Percentiles rank a stretch among this genome's conserved stretches.
phyloP scores from a whole-genome alignment of 1,140 invertebrate species.

The Drosophila willistoni region DNA sequence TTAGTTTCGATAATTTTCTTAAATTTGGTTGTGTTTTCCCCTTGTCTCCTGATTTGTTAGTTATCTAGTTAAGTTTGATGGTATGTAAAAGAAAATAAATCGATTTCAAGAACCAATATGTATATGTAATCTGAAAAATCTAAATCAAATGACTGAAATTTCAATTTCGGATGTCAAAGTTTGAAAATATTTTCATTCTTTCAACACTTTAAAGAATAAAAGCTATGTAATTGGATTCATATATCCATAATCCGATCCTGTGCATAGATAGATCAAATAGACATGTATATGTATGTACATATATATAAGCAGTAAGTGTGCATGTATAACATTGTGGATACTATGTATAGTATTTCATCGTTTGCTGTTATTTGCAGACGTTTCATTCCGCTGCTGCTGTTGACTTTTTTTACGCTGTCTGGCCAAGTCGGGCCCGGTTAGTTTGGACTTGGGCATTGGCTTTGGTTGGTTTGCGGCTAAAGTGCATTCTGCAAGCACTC shows the following conservation, averaged over 20 bases:
- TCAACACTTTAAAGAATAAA: too few species aligned
- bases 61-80: too few species aligned
- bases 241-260: neutral
- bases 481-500: conserved; percentile 35
- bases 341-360: conserved; percentile 12
- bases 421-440: conserved; percentile 15
- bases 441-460: conserved; percentile 30
- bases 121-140: too few species aligned
- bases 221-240: too few species aligned
- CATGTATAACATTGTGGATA: conserved; percentile 3
- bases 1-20: too few species aligned
- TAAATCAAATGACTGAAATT: too few species aligned
- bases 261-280: conserved; percentile 1
- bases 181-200: too few species aligned
- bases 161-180: too few species aligned
- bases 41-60: too few species aligned
- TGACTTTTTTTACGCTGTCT: conserved; percentile 39
- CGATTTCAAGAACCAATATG: too few species aligned
- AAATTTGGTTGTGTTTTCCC: too few species aligned
- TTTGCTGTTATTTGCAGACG: conserved; percentile 27
- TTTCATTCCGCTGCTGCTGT: conserved; percentile 38
- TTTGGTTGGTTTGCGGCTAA: conserved; percentile 55
- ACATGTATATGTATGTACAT: neutral
- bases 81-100: too few species aligned
- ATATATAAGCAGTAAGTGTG: conserved; percentile 3